Evolutionary conservation across 2,113 vertebrate genomes (phyloP).

Genomic region (Myiozetetes cayanensis): DNA sequence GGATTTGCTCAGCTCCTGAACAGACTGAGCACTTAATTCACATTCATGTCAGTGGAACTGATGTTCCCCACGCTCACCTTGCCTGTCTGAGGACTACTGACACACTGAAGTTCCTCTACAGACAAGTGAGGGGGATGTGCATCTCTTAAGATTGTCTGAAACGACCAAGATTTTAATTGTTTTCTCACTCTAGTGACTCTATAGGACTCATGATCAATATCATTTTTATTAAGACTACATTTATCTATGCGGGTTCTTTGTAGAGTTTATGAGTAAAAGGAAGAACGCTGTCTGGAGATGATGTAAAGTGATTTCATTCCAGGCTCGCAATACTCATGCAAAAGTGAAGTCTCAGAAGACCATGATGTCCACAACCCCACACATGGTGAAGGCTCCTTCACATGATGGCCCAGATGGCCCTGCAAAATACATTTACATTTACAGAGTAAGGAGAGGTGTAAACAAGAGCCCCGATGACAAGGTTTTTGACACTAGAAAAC

Average conservation of each 20-base stretch:
- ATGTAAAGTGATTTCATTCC: not conserved
- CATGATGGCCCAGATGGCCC: not conserved
- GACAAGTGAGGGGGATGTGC: not conserved
- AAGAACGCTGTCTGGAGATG: not conserved
- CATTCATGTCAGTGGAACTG: not conserved
- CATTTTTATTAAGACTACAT: not conserved
- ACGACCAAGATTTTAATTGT: not conserved
- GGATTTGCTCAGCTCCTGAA: not conserved
- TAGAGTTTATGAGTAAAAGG: not conserved
- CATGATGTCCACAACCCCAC: not conserved
- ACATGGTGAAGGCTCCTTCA: not conserved
- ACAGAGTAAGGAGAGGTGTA: not conserved
- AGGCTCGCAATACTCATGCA: not conserved
- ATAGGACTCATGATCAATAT: fast-evolving
- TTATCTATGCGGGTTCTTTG: not conserved
- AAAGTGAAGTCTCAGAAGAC: not conserved
- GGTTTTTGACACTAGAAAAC: not conserved
- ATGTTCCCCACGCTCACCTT: not conserved
- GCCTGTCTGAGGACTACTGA: not conserved
- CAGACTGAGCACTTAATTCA: not conserved
- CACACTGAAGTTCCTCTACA: not conserved
- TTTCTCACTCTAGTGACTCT: not conserved
- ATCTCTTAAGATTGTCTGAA: not conserved
- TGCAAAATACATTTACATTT: not conserved
- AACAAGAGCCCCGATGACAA: fast-evolving